Evolutionary conservation across 2,113 vertebrate species (phyloP).

Genomic region (Pristiophorus japonicus): DNA sequence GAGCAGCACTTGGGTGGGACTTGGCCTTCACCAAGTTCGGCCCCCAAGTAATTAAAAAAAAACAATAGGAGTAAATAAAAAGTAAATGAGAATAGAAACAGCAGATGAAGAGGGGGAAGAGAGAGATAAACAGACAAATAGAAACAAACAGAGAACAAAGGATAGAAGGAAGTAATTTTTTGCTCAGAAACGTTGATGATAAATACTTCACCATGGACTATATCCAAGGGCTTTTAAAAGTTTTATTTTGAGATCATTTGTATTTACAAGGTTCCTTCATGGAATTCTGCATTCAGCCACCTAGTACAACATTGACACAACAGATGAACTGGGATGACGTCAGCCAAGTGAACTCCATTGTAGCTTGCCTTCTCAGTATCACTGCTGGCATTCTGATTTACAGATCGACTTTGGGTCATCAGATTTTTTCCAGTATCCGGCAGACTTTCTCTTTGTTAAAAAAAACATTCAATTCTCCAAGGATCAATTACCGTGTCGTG

Average conservation of each 20-base stretch:
- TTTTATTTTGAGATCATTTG: not conserved
- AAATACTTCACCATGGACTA: not conserved
- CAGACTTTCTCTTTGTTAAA: not conserved
- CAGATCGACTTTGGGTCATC: not conserved
- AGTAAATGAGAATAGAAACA: not conserved
- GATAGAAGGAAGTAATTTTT: not conserved
- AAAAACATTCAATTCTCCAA: not conserved
- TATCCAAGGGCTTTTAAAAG: not conserved
- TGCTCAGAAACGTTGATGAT: not conserved
- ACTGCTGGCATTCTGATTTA: not conserved
- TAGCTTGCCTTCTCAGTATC: not conserved
- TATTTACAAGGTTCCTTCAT: not conserved
- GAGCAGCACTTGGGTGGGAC: too few relatives aligned
- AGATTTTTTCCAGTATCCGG: not conserved
- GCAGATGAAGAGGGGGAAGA: not conserved
- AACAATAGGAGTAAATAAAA: not conserved
- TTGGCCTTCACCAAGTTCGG: too few relatives aligned
- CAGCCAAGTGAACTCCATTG: not conserved
- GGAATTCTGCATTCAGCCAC: not conserved
- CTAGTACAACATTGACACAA: too few relatives aligned
- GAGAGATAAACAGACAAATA: not conserved
- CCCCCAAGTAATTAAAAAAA: not conserved
- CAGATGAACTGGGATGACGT: not conserved
- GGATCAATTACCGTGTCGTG: not conserved
- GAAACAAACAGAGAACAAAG: not conserved